Percentiles rank a stretch among this genome's conserved stretches.
phyloP scores from a whole-genome alignment of 2,113 vertebrate species.

The Pitta sordida region DNA sequence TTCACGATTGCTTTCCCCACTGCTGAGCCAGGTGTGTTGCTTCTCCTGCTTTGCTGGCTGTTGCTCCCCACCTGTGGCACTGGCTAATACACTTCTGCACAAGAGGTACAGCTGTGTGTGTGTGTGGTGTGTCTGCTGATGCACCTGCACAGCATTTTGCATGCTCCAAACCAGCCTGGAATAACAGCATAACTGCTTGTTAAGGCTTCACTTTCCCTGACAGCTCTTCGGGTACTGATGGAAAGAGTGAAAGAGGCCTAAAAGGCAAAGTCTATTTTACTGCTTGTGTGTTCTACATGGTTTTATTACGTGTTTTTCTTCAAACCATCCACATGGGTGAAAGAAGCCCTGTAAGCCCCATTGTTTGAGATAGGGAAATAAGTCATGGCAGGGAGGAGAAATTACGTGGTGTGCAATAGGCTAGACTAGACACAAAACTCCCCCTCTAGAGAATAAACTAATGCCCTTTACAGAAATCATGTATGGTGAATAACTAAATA shows the following conservation, averaged over 20 bases:
- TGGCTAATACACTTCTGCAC: not conserved
- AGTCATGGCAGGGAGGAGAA: not conserved
- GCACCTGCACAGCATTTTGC: accelerated
- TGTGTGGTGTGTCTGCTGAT: accelerated
- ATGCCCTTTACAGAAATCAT: not conserved
- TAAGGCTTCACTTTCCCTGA: accelerated
- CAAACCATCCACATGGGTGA: not conserved
- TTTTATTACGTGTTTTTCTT: not conserved
- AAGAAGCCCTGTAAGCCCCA: not conserved
- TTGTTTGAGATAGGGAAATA: not conserved
- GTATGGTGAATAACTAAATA: not conserved
- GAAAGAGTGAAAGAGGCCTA: not conserved
- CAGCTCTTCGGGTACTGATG: not conserved
- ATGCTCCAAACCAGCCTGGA: not conserved
- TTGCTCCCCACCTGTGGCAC: not conserved
- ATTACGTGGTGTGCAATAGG: not conserved
- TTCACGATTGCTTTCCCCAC: accelerated
- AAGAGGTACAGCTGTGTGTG: not conserved
- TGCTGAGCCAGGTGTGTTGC: accelerated
- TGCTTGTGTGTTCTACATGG: no score
- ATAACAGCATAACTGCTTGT: not conserved
- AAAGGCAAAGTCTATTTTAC: not conserved
- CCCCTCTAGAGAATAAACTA: not conserved
- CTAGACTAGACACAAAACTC: not conserved
- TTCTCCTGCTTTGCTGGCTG: not conserved